Base-by-base conservation (phyloP, 2,888 invertebrate genomes). In the Balanococcus diminutus region DNA sequence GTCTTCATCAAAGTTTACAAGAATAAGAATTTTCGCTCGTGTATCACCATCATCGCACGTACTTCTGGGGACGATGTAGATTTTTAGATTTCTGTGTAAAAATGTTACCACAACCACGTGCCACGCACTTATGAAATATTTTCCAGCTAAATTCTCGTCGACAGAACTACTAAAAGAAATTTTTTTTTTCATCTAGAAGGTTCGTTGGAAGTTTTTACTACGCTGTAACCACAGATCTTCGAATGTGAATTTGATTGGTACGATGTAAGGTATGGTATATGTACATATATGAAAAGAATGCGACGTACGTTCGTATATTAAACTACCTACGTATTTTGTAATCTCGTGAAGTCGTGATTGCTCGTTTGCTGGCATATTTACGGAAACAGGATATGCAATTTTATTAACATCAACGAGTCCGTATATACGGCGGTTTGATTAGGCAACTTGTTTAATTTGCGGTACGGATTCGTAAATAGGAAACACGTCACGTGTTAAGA, bases 1-100 rank as follows among this genome's bases (percentile, higher is more conserved):
- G 61, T 67, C 61, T 67, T 67, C 61, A 67, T 67, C 61, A 67
- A 67, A 67, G 61, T 67, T 22, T 67, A 67, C 61, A 67, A 67
- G 61, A 1, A 28, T 67, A 28, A 22, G 28, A 67, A 25, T 67
- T 67, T 67, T 67, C 28, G 1, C 61, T 14, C 2, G 2, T 67
- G 25, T n/a, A 25, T 28, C 28, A 9, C 8, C 28, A 25, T 67
- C 61, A 46, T 51, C 19, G n/a, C 19, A 36, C 51, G 51, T 19
- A 51, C 19, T 16, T 16, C 19, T 19, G 3, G 28, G 61, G 61
- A 28, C 28, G 61, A 67, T 28, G 61, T 67, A 67, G 25, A 28
- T 28, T 67, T 67, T n/a, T n/a, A n/a, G n/a, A n/a, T n/a, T 67
- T 67, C 61, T 67, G 25, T 28, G 25, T 19, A 9, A 51, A n/a